Conservation (phyloP, 2,113 vertebrate species). For the Periophthalmus modestus region DNA sequence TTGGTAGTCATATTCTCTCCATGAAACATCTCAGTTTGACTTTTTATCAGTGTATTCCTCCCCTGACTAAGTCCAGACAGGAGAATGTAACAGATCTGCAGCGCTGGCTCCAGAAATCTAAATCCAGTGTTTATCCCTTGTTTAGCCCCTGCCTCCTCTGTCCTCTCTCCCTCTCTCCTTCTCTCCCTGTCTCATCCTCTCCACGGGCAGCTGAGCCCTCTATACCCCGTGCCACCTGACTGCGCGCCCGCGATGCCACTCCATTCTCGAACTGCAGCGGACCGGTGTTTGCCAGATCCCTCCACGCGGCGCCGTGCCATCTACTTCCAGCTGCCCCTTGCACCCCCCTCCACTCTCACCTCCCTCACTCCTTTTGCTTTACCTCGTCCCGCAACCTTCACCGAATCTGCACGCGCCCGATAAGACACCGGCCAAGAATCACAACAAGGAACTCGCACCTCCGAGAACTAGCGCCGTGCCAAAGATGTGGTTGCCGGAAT, state of each 20-base stretch:
- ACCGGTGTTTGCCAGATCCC: constrained; percentile 61
- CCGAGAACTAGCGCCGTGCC: constrained; percentile 72
- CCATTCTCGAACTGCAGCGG: constrained; percentile 11
- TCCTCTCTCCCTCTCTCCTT: neutral
- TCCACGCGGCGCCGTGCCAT: constrained; percentile 60
- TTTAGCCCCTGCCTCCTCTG: constrained; percentile 59
- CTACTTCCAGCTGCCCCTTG: constrained; percentile 54
- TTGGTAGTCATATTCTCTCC: too few species aligned
- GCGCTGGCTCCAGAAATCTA: constrained; percentile 51
- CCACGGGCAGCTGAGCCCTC: constrained; percentile 57
- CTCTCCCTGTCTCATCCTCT: constrained; percentile 44
- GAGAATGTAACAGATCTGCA: constrained; percentile 54
- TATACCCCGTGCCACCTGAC: constrained; percentile 59
- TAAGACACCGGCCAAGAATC: constrained; percentile 74
- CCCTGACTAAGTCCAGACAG: constrained; percentile 39
- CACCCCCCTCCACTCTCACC: constrained; percentile 50
- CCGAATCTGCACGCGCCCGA: constrained; percentile 73
- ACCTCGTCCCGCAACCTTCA: constrained; percentile 34
- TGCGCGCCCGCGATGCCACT: constrained; percentile 54
- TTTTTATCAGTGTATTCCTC: constrained; percentile 26
- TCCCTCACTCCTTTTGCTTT: constrained; percentile 14
- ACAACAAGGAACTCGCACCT: constrained; percentile 65
- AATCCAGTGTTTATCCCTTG: constrained; percentile 74
- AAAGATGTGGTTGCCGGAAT: constrained; percentile 70
- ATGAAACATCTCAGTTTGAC: constrained; percentile 2